Evolutionary conservation across 2,113 vertebrate species (phyloP).

Genomic region (Cochlearius cochlearius): DNA sequence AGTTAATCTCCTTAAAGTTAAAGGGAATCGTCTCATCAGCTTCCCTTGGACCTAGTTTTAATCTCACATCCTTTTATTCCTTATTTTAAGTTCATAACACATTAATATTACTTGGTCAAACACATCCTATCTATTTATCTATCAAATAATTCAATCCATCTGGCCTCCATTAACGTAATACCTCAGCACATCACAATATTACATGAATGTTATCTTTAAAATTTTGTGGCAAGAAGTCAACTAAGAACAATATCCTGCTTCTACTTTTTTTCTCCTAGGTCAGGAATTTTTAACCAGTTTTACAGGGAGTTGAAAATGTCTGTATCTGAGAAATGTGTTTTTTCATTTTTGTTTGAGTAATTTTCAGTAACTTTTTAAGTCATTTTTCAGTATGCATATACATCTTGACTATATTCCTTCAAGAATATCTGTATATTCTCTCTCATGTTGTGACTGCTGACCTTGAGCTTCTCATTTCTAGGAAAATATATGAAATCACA

Average conservation of each 20-base stretch:
- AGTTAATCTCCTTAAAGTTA: neutral
- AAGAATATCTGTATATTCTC: neutral
- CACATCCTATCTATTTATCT: neutral
- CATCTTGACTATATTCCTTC: neutral
- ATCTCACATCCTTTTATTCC: neutral
- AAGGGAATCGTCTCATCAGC: neutral
- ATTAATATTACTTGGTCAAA: neutral
- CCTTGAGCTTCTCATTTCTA: neutral
- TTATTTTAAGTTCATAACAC: neutral
- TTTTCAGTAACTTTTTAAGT: neutral
- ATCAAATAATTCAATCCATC: neutral
- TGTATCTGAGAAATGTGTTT: neutral
- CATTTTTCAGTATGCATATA: neutral
- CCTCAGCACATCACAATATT: neutral
- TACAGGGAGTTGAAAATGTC: neutral
- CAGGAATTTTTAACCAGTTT: neutral
- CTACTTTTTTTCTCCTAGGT: neutral
- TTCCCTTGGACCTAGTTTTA: neutral
- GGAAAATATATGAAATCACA: conserved; percentile 11
- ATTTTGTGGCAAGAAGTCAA: neutral
- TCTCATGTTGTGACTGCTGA: neutral
- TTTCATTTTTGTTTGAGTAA: neutral
- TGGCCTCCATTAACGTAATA: neutral
- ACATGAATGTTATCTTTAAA: neutral
- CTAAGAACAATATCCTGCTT: neutral